Evolutionary conservation across 2,113 vertebrate genomes (phyloP).

Genomic region (Mirza zaza): DNA sequence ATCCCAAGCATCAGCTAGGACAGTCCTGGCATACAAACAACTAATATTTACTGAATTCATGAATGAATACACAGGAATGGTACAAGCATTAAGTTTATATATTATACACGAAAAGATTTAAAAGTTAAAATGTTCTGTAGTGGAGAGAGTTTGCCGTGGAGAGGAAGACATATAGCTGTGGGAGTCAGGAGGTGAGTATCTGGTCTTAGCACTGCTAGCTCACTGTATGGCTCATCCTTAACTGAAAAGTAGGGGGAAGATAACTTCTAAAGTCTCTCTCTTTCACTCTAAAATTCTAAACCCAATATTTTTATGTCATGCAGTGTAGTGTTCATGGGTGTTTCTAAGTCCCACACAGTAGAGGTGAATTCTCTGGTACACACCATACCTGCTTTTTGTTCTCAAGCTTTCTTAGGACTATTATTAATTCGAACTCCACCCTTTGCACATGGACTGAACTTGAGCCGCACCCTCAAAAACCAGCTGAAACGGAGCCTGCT

Average conservation of each 20-base stretch:
- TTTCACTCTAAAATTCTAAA: not conserved
- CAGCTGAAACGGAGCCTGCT: not conserved
- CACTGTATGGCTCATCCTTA: not conserved
- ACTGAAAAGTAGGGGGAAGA: not conserved
- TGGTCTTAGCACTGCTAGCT: not conserved
- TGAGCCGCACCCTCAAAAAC: not conserved
- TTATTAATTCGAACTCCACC: not conserved
- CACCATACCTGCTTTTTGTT: not conserved
- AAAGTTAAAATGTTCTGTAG: not conserved
- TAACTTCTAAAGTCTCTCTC: not conserved
- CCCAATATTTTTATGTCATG: not conserved
- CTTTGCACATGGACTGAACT: not conserved
- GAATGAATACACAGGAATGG: not conserved
- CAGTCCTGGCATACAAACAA: not conserved
- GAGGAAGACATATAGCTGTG: rapidly evolving
- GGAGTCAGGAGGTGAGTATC: not conserved
- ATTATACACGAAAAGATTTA: not conserved
- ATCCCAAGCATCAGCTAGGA: not conserved
- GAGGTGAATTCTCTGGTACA: not conserved
- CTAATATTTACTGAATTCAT: not conserved
- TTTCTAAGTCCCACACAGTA: not conserved
- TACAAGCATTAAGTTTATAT: not conserved
- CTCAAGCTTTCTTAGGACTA: not conserved
- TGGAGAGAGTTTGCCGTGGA: not conserved
- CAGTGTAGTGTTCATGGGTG: not conserved